These are phyloP conservation scores for Acestrorhynchus altus DNA, from an alignment of 2,797 vertebrate genomes.

Conservation along the genomic window DNA sequence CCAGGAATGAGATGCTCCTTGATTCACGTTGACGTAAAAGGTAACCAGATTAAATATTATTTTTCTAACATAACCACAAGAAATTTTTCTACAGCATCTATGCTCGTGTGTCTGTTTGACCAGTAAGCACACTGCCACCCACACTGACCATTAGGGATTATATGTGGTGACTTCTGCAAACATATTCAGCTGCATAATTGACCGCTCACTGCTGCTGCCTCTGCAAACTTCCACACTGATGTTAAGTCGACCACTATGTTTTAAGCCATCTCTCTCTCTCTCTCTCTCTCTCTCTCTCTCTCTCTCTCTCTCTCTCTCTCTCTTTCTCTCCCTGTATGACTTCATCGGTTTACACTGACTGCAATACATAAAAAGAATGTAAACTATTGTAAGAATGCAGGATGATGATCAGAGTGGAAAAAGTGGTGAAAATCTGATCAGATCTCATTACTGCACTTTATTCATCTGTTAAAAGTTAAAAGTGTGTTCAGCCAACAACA, in stretches of 20 bases:
- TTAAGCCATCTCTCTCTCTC: not conserved
- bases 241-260: not conserved
- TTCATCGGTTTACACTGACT: not conserved
- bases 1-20: too few species aligned
- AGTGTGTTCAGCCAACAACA: too few species aligned
- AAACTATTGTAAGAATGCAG: too few species aligned
- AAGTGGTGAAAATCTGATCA: too few species aligned
- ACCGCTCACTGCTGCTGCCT: not conserved
- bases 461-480: too few species aligned
- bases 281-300: not conserved
- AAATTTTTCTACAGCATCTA: too few species aligned
- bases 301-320: not conserved
- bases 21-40: too few species aligned
- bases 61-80: too few species aligned
- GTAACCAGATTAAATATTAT: too few species aligned
- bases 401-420: too few species aligned
- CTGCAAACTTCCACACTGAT: not conserved
- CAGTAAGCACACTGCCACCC: not conserved
- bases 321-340: not conserved
- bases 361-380: too few species aligned
- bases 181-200: constrained; percentile 3
- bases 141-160: not conserved
- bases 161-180: not conserved
- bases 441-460: too few species aligned
- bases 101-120: not conserved